Conservation (phyloP, 2,888 invertebrate genomes). For the Andrena bucephala region DNA sequence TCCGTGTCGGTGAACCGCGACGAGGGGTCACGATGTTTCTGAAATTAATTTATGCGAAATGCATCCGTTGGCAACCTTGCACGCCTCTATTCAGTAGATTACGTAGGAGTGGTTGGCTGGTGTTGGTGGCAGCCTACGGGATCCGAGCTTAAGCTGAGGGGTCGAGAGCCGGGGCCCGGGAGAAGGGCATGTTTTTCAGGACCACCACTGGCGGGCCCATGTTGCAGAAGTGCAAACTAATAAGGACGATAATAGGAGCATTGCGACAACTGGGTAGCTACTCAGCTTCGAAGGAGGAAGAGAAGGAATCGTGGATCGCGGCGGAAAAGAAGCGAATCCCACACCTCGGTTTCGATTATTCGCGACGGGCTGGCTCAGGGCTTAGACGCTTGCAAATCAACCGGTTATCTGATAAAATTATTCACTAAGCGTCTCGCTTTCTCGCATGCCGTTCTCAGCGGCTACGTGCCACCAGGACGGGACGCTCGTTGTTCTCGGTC, state of each 20-base stretch:
- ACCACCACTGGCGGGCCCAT: too few species aligned
- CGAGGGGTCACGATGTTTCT: conserved; percentile 54
- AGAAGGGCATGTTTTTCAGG: too few species aligned
- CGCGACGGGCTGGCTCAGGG: conserved; percentile 36
- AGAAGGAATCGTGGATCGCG: not conserved
- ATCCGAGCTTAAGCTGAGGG: conserved; percentile 1
- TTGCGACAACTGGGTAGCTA: too few species aligned
- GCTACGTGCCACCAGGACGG: conserved; percentile 14
- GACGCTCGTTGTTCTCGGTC: conserved; percentile 38
- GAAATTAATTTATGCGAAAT: conserved; percentile 74
- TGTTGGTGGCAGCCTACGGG: not conserved
- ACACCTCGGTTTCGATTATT: conserved; percentile 25
- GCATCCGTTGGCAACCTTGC: conserved; percentile 71
- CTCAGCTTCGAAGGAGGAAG: not conserved
- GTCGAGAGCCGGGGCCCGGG: not conserved
- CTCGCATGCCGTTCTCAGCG: conserved; percentile 21
- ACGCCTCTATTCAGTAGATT: conserved; percentile 39
- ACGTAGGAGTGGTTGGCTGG: conserved; percentile 18
- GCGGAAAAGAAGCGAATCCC: not conserved
- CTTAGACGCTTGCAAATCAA: conserved; percentile 54
- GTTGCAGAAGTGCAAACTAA: too few species aligned
- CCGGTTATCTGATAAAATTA: conserved; percentile 58
- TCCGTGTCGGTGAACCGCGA: conserved; percentile 56
- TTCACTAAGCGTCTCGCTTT: conserved; percentile 46
- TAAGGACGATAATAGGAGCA: too few species aligned